Percentiles rank a stretch among this genome's conserved stretches.
phyloP scores from a whole-genome alignment of 1,140 invertebrate genomes.

The Antheraea pernyi region DNA sequence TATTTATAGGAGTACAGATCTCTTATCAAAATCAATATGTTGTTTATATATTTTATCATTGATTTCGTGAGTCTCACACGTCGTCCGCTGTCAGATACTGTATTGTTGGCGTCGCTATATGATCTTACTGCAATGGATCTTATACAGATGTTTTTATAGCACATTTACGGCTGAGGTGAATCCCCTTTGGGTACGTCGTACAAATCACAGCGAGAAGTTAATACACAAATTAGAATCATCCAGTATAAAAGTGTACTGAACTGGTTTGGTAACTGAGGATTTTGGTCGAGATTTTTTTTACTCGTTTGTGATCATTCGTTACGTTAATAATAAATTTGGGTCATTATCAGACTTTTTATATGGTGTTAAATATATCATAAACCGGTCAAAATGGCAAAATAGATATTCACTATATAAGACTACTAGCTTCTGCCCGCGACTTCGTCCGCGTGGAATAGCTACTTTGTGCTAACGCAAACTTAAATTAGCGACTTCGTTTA shows the following conservation, averaged over 20 bases:
- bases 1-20: not conserved
- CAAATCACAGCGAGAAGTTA: conserved; percentile 6
- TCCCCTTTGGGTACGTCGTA: conserved; percentile 32
- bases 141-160: conserved; percentile 37
- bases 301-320: not conserved
- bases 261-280: not conserved
- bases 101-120: conserved; percentile 13
- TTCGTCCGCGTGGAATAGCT: too few species aligned
- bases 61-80: not conserved
- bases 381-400: too few species aligned
- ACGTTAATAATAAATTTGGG: not conserved
- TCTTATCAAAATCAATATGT: not conserved
- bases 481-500: too few species aligned
- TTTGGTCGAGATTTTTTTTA: not conserved
- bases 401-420: too few species aligned
- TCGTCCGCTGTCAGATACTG: conserved; percentile 6
- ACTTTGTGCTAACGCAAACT: too few species aligned
- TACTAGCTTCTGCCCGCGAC: too few species aligned
- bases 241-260: not conserved
- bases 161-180: conserved; percentile 35
- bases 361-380: too few species aligned
- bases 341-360: not conserved
- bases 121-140: conserved; percentile 17
- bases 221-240: conserved; percentile 5
- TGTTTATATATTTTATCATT: not conserved